These are phyloP conservation scores for Picus viridis DNA, from an alignment of 2,797 vertebrate genomes.

Conservation along the genomic window DNA sequence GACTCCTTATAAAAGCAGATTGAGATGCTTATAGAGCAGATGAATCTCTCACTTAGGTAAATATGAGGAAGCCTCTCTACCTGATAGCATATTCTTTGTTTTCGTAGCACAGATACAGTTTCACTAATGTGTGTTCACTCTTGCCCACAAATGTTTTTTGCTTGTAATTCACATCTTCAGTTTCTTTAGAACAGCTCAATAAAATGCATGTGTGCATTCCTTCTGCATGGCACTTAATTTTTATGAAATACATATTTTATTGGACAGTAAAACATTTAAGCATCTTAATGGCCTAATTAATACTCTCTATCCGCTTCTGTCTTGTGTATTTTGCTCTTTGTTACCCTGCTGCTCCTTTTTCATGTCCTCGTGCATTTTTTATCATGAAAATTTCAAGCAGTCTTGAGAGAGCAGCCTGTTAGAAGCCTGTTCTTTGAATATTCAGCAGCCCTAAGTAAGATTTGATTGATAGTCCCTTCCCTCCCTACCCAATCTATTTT, in stretches of 20 bases:
- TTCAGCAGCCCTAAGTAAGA: conserved; percentile 22
- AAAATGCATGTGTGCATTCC: conserved; percentile 12
- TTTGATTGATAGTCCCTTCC: conserved; percentile 60
- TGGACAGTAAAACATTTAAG: conserved; percentile 57
- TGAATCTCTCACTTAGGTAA: not conserved
- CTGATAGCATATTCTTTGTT: not conserved
- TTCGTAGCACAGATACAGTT: not conserved
- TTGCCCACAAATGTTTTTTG: not conserved
- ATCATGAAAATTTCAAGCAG: conserved; percentile 33
- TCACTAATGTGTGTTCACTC: not conserved
- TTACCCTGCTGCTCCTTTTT: not conserved
- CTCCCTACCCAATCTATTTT: conserved; percentile 43
- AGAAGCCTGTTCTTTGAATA: conserved; percentile 60
- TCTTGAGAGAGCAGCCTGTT: conserved; percentile 51
- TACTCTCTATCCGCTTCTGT: conserved; percentile 23
- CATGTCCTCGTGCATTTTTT: conserved; percentile 18
- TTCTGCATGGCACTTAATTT: conserved; percentile 41
- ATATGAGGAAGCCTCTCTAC: not conserved
- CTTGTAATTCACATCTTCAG: not conserved
- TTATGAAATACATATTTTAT: conserved; percentile 64
- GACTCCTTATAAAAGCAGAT: not conserved
- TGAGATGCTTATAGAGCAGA: not conserved
- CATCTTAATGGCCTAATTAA: conserved; percentile 65
- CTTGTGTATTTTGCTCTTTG: conserved; percentile 29
- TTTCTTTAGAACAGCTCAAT: conserved; percentile 2